phyloP scores from a whole-genome alignment of 2,888 invertebrate species.

The Clunio marinus region DNA sequence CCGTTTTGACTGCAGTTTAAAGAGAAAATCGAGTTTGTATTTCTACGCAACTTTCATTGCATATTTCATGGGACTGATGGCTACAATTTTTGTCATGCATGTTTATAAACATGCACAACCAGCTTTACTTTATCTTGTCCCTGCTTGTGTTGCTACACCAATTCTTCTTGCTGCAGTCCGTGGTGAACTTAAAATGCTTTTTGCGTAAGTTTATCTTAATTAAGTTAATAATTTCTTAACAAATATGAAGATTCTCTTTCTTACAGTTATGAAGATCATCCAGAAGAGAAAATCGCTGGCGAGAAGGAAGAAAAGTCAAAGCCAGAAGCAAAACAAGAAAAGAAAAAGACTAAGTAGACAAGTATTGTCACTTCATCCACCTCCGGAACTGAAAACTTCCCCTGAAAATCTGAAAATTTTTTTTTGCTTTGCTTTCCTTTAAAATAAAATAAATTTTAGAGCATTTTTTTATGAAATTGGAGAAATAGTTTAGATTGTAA shows the following conservation, averaged over 20 bases:
- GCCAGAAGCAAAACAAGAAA: conserved; percentile 43
- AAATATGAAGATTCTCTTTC: conserved; percentile 37
- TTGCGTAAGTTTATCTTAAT: conserved; percentile 74
- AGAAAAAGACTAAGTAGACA: conserved; percentile 48
- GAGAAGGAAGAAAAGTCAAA: conserved; percentile 39
- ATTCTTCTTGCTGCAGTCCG: conserved; percentile 78
- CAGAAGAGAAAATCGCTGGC: conserved; percentile 45
- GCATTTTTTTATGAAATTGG: no score
- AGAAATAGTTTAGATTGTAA: no score
- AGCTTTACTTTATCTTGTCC: conserved; percentile 93
- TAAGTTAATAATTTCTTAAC: conserved; percentile 9
- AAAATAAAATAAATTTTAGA: neutral
- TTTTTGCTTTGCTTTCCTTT: neutral
- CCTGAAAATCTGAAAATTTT: neutral
- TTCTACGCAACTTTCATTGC: conserved; percentile 90
- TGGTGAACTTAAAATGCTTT: conserved; percentile 84
- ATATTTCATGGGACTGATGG: conserved; percentile 86
- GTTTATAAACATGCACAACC: conserved; percentile 98
- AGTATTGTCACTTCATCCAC: neutral
- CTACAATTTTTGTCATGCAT: conserved; percentile 97
- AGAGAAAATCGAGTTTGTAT: conserved; percentile 75
- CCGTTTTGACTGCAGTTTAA: conserved; percentile 88
- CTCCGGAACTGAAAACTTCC: neutral
- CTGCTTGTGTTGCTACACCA: conserved; percentile 90
- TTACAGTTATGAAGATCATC: conserved; percentile 67